These are phyloP conservation scores for Unio pictorum DNA, from an alignment of 2,888 invertebrate genomes.

Conservation along the genomic window DNA sequence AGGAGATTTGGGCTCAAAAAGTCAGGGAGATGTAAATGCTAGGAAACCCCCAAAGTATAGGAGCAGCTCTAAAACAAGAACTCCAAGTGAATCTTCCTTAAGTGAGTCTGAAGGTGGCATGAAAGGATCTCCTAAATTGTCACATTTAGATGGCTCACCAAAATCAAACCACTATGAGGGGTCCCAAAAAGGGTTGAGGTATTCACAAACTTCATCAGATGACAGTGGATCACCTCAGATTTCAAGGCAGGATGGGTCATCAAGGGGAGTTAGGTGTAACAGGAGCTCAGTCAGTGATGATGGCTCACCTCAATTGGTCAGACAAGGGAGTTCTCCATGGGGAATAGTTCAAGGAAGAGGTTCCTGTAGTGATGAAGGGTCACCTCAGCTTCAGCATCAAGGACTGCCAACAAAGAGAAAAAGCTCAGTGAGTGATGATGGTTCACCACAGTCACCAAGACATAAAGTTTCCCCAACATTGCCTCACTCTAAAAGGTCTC, in stretches of 20 bases:
- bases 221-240: conserved; percentile 35
- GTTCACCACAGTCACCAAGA: conserved; percentile 32
- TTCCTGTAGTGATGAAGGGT: conserved; percentile 12
- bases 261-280: conserved; percentile 30
- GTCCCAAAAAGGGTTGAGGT: conserved; percentile 37
- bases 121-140: conserved; percentile 19
- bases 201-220: conserved; percentile 24
- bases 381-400: conserved; percentile 15
- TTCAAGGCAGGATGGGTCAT: conserved; percentile 36
- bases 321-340: conserved; percentile 32
- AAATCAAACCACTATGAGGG: conserved; percentile 27
- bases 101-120: conserved; percentile 44
- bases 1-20: conserved; percentile 8
- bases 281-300: conserved; percentile 24
- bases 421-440: conserved; percentile 26
- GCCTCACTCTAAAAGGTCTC: conserved; percentile 14
- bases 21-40: conserved; percentile 1
- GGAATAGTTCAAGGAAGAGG: conserved; percentile 15
- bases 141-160: conserved; percentile 26
- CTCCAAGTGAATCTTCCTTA: conserved; percentile 60
- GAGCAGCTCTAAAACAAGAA: conserved; percentile 44
- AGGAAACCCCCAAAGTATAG: conserved; percentile 53
- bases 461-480: conserved; percentile 28
- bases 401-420: conserved; percentile 40
- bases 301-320: conserved; percentile 32